Evolutionary conservation across 2,888 invertebrate genomes (phyloP).

Genomic region (Julus scanicus): DNA sequence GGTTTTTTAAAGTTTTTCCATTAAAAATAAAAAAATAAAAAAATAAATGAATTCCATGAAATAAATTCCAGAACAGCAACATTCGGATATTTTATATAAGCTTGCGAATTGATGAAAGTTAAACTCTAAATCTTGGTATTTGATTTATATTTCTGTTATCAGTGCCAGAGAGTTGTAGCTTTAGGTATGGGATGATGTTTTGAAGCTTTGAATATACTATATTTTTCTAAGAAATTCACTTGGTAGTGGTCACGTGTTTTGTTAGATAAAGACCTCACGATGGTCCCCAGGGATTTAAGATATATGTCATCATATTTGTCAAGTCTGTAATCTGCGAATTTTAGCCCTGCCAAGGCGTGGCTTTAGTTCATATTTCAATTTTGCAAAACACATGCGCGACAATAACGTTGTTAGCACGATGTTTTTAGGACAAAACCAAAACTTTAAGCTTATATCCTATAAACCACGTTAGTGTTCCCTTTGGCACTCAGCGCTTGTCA

Average conservation of each 20-base stretch:
- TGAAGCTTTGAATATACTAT: not conserved
- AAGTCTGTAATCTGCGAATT: not conserved
- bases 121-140: not conserved
- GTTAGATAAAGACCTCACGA: not conserved
- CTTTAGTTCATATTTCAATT: conserved; percentile 23
- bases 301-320: conserved; percentile 25
- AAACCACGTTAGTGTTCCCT: not conserved
- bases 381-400: not conserved
- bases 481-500: conserved; percentile 17
- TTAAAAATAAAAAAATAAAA: too few species aligned
- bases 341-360: not conserved
- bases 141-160: conserved; percentile 7
- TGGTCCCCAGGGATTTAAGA: not conserved
- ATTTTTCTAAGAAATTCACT: not conserved
- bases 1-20: too few species aligned
- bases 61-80: not conserved
- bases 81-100: not conserved
- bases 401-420: not conserved
- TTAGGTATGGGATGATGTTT: not conserved
- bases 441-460: not conserved
- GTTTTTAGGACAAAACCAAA: conserved; percentile 15
- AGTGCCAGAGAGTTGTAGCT: not conserved
- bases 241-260: not conserved
- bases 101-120: not conserved
- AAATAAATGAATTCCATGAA: too few species aligned